These are phyloP conservation scores for Mormyrus lacerda DNA, from an alignment of 2,113 vertebrate genomes.

Conservation along the genomic window DNA sequence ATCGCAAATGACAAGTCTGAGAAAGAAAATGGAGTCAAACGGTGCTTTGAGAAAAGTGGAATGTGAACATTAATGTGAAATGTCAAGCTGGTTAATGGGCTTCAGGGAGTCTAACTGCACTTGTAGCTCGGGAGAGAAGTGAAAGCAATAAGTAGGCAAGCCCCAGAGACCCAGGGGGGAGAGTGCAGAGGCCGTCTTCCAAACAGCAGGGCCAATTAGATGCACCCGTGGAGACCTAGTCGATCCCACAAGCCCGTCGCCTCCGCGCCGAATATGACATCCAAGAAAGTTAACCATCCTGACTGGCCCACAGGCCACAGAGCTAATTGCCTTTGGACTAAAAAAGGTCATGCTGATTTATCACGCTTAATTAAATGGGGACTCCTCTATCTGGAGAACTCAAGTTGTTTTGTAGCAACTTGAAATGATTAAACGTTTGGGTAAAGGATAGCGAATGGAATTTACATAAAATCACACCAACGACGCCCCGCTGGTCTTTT, in stretches of 20 bases:
- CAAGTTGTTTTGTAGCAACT: background rate
- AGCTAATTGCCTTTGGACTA: slow-evolving; percentile 9
- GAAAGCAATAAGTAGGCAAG: background rate
- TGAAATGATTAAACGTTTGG: background rate
- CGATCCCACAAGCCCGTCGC: background rate
- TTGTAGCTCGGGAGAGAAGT: background rate
- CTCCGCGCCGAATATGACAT: background rate
- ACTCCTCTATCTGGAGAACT: background rate
- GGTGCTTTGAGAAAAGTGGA: background rate
- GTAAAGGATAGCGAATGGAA: background rate
- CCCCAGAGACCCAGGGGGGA: background rate
- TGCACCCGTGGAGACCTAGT: background rate
- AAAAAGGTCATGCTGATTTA: background rate
- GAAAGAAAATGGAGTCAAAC: background rate
- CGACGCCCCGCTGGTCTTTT: background rate
- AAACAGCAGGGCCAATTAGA: background rate
- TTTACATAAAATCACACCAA: background rate
- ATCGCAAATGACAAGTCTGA: background rate
- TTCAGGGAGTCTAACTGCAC: background rate
- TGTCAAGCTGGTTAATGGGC: background rate
- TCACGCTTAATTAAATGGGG: background rate
- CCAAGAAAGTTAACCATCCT: background rate
- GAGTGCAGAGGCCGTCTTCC: background rate
- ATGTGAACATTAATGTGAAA: slow-evolving; percentile 3
- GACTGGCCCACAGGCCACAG: background rate